Evolutionary conservation across 2,113 vertebrate genomes (phyloP), one percentile per base, ranked within the genome.

Genomic region (Taurulus bubalis): DNA sequence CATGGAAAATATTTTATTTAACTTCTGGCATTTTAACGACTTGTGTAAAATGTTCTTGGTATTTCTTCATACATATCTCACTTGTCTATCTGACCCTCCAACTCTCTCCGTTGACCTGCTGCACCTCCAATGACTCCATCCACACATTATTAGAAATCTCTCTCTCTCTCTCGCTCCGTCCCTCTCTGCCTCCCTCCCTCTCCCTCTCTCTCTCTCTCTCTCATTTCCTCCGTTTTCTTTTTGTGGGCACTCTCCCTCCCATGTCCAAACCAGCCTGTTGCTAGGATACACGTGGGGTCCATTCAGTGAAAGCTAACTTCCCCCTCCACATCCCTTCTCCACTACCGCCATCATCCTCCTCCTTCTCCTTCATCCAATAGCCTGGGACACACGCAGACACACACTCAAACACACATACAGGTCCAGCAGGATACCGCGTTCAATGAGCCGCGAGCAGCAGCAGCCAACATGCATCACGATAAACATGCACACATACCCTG

Each of bases 241-340:
- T 63, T 72, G 68, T 75, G 84, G 81, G 77, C 79, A 88, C 82
- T 81, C 84, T 86, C 87, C 73, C 75, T 82, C 74, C 78, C 76
- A 18, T 78, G 72, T 89, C 80, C 83, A 90, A 85, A 84, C 83
- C 63, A 71, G 77, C 80, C 75, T 91, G 90, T 91, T 90, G 88
- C 94, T 94, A 95, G 93, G 94, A 94, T 89, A 95, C 94, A 82
- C 71, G 74, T 62, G 75, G 90, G 87, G 86, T 92, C 80, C 88
- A 91, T 91, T 92, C 88, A 90, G 86, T 75, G 85, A 55, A 75
- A 78, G 80, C 66, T 55, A 71, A 77, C 85, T 78, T 45, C 67
- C 83, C 85, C 89, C 72, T 66, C 60, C 69, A 20, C 69, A 24
- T 64, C 79, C 77, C 64, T 51, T 11, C 38, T 55, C 8, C 71